phyloP scores from a whole-genome alignment of 2,797 vertebrate genomes.

The Spondyliosoma cantharus region DNA sequence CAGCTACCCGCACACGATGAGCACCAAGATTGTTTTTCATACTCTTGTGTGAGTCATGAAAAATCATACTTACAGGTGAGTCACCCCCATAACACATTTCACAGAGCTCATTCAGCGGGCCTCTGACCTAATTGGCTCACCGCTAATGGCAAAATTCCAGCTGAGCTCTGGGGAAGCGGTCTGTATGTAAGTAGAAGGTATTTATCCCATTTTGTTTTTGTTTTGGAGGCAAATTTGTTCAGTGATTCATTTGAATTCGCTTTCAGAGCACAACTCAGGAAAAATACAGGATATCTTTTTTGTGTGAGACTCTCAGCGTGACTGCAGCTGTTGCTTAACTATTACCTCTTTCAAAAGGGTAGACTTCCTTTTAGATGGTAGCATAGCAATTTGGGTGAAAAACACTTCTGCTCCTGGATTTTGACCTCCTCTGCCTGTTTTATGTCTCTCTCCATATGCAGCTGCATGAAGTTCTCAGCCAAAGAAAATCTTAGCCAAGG shows the following conservation, averaged over 20 bases:
- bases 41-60: neutral
- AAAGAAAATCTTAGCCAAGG: conserved; percentile 1
- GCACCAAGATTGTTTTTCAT: conserved; percentile 1
- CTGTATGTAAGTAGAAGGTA: neutral
- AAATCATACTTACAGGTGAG: neutral
- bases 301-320: neutral
- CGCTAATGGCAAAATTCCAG: conserved; percentile 4
- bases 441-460: neutral
- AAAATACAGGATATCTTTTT: neutral
- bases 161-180: conserved; percentile 10
- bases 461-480: neutral
- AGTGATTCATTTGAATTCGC: neutral
- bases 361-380: neutral
- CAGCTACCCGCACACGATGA: neutral
- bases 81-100: conserved; percentile 9
- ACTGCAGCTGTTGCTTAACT: neutral
- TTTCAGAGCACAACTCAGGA: neutral
- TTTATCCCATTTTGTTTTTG: neutral
- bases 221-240: neutral
- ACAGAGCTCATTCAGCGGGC: conserved; percentile 6
- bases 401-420: neutral
- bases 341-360: conserved; percentile 1
- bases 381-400: conserved; percentile 6
- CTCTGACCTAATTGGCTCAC: conserved; percentile 13
- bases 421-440: neutral